phyloP scores from a whole-genome alignment of 2,888 invertebrate species.

The Xanthia togata region DNA sequence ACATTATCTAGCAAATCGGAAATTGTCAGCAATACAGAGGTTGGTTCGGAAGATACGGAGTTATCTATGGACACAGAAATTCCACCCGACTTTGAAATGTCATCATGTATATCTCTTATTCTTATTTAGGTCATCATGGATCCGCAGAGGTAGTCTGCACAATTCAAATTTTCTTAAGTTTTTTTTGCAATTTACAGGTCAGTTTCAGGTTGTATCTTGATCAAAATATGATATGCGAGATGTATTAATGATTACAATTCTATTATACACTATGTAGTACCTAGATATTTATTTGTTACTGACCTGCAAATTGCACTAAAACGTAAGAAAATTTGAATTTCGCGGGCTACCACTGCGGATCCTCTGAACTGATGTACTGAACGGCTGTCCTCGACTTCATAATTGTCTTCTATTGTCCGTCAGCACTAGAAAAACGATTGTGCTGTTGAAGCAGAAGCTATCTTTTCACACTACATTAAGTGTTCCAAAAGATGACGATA shows the following conservation, averaged over 20 bases:
- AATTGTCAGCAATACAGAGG: constrained; percentile 8
- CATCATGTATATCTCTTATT: constrained; percentile 1
- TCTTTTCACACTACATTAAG: not conserved
- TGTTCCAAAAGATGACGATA: not conserved
- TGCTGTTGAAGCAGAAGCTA: not conserved
- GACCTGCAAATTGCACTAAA: no score
- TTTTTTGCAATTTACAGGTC: not conserved
- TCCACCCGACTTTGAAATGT: not conserved
- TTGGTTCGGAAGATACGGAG: not conserved
- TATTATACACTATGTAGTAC: no score
- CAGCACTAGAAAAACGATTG: not conserved
- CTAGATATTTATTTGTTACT: no score
- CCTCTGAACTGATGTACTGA: not conserved
- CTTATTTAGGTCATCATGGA: constrained; percentile 1
- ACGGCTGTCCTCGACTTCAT: not conserved
- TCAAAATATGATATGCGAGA: not conserved
- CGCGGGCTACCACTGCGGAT: no score
- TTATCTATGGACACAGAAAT: not conserved
- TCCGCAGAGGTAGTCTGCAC: no score
- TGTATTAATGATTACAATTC: no score
- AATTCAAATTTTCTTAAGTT: not conserved
- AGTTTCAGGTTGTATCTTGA: not conserved
- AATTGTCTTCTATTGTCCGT: not conserved
- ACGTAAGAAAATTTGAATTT: no score
- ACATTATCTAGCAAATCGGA: constrained; percentile 28